Evolutionary conservation across 2,888 invertebrate species (phyloP), one percentile per base, ranked within the genome.

Genomic region (Polyommatus icarus): DNA sequence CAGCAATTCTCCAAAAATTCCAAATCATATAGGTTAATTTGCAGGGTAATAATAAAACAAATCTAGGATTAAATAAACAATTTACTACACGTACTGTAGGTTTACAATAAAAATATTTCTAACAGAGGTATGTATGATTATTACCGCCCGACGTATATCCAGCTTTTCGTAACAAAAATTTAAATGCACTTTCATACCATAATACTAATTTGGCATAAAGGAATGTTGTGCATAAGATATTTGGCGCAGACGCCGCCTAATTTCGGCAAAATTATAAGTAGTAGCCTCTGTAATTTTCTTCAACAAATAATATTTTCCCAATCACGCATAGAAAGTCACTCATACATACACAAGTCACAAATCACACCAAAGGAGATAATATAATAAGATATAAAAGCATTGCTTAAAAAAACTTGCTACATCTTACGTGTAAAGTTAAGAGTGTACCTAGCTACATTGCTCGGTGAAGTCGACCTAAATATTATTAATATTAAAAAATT

Each of bases 11-110:
- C 50, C 50, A 46, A 46, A 3, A 46, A 46, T 2, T 46, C 2
- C 46, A 46, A 46, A 46, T 12, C 46, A 46, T 10, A 46, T 46
- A 54, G 54, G 18, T 18, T 46, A 6, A 61, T 20, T 12, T 20
- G 15, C 5, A 77, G 46, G 78, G 78, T 78, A 76, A 57, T 84
- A 89, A 84, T 84, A 85, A 92, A 92, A 89, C 88, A 83, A 84
- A 83, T 79, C 82, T 84, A 83, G 89, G 91, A 92, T 93, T 93
- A 93, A 93, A 93, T 93, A 93, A 94, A 94, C 93, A 94, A 92
- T 94, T 94, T 94, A 94, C 93, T 94, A 94, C 93, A 93, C 92
- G 88, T 91, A 90, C 91, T 92, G 93, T 94, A 93, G 93, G 93
- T 92, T 92, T 89, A 94, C 92, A 92, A 92, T 93, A 92, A 93